Conservation (phyloP, 2,113 vertebrate genomes). For the Plecotus auritus region DNA sequence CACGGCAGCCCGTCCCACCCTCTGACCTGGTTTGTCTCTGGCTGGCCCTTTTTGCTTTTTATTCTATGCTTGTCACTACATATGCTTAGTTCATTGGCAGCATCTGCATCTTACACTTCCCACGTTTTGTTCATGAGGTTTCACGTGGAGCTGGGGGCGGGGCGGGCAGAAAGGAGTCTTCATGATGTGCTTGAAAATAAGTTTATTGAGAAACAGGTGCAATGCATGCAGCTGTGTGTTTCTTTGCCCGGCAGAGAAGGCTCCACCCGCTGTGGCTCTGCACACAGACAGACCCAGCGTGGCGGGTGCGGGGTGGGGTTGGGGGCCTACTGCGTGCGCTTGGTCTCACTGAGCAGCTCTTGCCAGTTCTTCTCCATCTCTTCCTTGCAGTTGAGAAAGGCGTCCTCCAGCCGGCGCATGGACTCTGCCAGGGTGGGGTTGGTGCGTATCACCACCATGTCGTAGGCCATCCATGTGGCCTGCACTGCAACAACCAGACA, state of each 20-base stretch:
- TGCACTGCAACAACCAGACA: constrained; percentile 81
- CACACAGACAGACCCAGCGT: background rate
- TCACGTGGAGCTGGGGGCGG: background rate
- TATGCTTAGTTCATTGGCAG: background rate
- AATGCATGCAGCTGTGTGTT: background rate
- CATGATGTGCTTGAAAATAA: constrained; percentile 39
- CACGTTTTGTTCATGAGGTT: background rate
- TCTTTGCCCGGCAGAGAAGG: background rate
- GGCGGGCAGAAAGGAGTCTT: background rate
- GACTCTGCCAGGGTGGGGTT: constrained; percentile 79
- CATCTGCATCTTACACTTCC: background rate
- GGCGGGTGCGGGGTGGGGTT: background rate
- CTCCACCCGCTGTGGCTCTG: background rate
- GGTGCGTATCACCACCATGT: constrained; percentile 84
- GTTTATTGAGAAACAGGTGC: constrained; percentile 58
- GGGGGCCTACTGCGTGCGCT: constrained; percentile 9
- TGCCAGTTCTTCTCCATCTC: constrained; percentile 80
- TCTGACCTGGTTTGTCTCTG: background rate
- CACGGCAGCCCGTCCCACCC: too few relatives aligned
- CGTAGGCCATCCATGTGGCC: constrained; percentile 86
- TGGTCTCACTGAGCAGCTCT: constrained; percentile 65
- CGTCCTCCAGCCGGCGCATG: constrained; percentile 79
- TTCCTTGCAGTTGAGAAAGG: constrained; percentile 81
- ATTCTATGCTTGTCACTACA: background rate
- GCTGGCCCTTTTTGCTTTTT: background rate